A percentile compares a stretch with the other conserved stretches of the same genome.
Conservation (phyloP, 2,888 invertebrate genomes). For the Alloplasta piceator region DNA sequence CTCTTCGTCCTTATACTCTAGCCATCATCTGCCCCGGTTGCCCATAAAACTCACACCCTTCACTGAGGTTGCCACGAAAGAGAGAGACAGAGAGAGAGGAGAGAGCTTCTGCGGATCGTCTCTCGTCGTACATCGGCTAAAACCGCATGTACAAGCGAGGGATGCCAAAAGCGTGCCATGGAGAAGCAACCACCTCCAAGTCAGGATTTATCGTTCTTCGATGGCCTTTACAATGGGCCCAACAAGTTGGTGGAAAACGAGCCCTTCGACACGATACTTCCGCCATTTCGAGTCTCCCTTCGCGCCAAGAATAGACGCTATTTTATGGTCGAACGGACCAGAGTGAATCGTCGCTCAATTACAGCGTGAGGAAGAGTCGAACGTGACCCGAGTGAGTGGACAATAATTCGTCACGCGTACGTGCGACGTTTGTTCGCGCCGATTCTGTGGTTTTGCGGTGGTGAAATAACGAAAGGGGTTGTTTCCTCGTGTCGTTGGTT, state of each 20-base stretch:
- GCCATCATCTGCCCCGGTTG: constrained; percentile 70
- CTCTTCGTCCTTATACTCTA: constrained; percentile 46
- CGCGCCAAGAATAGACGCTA: background rate
- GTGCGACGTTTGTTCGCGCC: too few species aligned
- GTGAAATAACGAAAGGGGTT: constrained; percentile 66
- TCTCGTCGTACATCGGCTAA: constrained; percentile 44
- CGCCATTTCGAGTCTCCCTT: constrained; percentile 22
- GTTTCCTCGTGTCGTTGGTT: constrained; percentile 58
- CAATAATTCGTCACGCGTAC: constrained; percentile 68
- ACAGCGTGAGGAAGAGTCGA: constrained; percentile 1
- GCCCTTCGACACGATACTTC: constrained; percentile 50
- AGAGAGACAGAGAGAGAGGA: too few species aligned
- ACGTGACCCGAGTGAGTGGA: constrained; percentile 52
- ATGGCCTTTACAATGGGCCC: constrained; percentile 79
- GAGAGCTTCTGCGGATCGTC: constrained; percentile 40
- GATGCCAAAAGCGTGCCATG: constrained; percentile 53
- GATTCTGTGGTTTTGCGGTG: constrained; percentile 53
- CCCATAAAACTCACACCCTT: constrained; percentile 78
- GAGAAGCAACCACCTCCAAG: constrained; percentile 46
- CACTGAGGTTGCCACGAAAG: constrained; percentile 11
- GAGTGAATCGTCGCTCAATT: background rate
- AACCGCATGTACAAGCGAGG: constrained; percentile 37
- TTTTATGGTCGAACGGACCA: background rate
- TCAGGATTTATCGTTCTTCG: constrained; percentile 80
- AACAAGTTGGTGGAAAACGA: constrained; percentile 82